A percentile compares a stretch with the other conserved stretches of the same genome.
Evolutionary conservation across 2,888 invertebrate species (phyloP).

Genomic region (Orchesella flavescens): DNA sequence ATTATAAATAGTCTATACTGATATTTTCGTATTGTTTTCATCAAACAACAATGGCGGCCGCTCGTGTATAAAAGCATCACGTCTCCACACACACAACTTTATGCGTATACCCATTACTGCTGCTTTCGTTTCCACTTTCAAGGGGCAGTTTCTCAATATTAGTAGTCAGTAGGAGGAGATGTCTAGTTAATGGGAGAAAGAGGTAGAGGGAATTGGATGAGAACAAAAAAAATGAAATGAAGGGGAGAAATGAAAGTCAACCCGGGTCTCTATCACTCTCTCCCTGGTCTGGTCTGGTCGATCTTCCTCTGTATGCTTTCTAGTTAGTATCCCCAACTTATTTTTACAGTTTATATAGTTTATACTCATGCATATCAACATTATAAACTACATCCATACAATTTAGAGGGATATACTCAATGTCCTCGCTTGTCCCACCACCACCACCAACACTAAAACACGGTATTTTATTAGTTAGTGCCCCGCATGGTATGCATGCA

Average conservation of each 20-base stretch:
- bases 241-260: conserved; percentile 66
- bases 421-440: not conserved
- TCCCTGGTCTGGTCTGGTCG: not conserved
- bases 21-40: too few species aligned
- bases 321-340: not conserved
- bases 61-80: too few species aligned
- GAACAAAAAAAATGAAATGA: conserved; percentile 54
- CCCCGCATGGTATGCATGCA: not conserved
- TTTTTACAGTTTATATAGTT: not conserved
- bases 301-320: not conserved
- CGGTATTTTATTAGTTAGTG: not conserved
- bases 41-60: too few species aligned
- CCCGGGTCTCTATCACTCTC: conserved; percentile 9
- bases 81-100: too few species aligned
- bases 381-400: not conserved
- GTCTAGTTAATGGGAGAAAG: conserved; percentile 60
- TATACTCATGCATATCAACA: not conserved
- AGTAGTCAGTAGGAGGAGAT: conserved; percentile 33
- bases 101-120: not conserved
- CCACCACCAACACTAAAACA: conserved; percentile 6
- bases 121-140: not conserved
- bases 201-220: conserved; percentile 35
- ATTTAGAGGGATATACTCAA: not conserved
- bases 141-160: not conserved
- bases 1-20: too few species aligned